Conservation (phyloP, 2,888 invertebrate species). For the Andrena bicolor region DNA sequence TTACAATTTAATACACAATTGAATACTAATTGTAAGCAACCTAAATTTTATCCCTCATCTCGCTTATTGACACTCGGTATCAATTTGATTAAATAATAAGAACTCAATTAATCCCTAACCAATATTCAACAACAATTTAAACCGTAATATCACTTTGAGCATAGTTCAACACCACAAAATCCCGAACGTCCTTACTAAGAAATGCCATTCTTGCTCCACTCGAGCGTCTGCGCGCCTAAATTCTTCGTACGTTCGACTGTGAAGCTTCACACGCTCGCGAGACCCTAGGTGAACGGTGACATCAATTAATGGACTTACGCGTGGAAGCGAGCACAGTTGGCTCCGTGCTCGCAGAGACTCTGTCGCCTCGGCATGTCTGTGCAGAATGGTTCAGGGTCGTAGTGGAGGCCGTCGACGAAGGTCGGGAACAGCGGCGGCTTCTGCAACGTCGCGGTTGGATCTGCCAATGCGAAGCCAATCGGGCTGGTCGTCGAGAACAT, state of each 20-base stretch:
- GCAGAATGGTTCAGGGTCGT: conserved; percentile 82
- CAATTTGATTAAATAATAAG: background rate
- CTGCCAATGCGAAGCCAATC: conserved; percentile 80
- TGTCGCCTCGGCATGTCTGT: conserved; percentile 77
- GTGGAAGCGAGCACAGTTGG: conserved; percentile 80
- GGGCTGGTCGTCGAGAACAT: conserved; percentile 78
- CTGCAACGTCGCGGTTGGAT: conserved; percentile 81
- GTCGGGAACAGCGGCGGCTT: conserved; percentile 85
- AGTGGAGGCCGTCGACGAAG: conserved; percentile 84
- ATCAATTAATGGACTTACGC: conserved; percentile 72
- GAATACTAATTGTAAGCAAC: too few species aligned
- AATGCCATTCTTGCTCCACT: conserved; percentile 25
- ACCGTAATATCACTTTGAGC: background rate
- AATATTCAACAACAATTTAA: conserved; percentile 10
- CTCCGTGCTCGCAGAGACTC: conserved; percentile 80
- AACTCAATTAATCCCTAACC: background rate
- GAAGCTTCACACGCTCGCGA: background rate
- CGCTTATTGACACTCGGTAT: too few species aligned
- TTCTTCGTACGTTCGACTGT: conserved; percentile 34
- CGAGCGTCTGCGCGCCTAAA: conserved; percentile 32
- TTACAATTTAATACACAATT: too few species aligned
- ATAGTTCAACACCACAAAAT: background rate
- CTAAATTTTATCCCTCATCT: too few species aligned
- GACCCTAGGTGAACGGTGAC: conserved; percentile 15
- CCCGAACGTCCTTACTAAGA: conserved; percentile 4